phyloP scores from a whole-genome alignment of 2,113 vertebrate genomes.

The Microtus montanus region DNA sequence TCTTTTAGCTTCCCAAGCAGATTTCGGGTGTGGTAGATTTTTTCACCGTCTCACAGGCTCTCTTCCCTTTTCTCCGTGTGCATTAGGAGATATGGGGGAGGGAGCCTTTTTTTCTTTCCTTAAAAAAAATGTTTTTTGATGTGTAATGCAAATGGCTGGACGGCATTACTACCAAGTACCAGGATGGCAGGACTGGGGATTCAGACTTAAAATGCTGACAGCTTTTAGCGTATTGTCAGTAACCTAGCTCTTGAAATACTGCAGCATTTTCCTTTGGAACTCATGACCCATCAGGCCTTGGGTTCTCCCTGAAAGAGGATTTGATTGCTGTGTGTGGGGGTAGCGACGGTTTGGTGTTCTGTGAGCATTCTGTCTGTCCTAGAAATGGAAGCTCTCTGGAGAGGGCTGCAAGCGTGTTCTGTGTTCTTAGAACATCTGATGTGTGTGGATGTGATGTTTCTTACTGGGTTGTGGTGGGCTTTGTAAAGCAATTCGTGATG shows the following conservation, averaged over 20 bases:
- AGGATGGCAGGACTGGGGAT: constrained; percentile 36
- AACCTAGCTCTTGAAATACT: constrained; percentile 77
- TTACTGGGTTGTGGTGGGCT: constrained; percentile 5
- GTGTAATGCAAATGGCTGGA: constrained; percentile 75
- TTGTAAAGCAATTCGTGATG: constrained; percentile 31
- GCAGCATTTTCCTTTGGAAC: constrained; percentile 74
- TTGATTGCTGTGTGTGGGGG: constrained; percentile 60
- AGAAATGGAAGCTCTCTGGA: constrained; percentile 73
- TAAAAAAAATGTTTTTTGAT: constrained; percentile 65
- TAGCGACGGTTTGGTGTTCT: constrained; percentile 57
- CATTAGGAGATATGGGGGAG: constrained; percentile 31
- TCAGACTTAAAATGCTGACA: constrained; percentile 56
- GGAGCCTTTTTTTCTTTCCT: background rate
- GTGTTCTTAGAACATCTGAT: constrained; percentile 57
- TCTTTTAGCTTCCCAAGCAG: constrained; percentile 55
- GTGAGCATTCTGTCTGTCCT: constrained; percentile 70
- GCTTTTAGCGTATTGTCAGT: constrained; percentile 67
- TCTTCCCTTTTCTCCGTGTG: constrained; percentile 68
- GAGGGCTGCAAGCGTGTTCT: constrained; percentile 65
- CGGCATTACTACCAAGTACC: constrained; percentile 1
- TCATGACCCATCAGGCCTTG: constrained; percentile 78
- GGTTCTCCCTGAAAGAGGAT: constrained; percentile 73
- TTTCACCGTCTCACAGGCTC: constrained; percentile 9
- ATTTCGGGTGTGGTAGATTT: constrained; percentile 68
- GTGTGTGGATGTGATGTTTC: constrained; percentile 48